These are phyloP conservation scores for Argynnis bischoffii DNA, from an alignment of 2,888 invertebrate genomes.

Conservation along the genomic window DNA sequence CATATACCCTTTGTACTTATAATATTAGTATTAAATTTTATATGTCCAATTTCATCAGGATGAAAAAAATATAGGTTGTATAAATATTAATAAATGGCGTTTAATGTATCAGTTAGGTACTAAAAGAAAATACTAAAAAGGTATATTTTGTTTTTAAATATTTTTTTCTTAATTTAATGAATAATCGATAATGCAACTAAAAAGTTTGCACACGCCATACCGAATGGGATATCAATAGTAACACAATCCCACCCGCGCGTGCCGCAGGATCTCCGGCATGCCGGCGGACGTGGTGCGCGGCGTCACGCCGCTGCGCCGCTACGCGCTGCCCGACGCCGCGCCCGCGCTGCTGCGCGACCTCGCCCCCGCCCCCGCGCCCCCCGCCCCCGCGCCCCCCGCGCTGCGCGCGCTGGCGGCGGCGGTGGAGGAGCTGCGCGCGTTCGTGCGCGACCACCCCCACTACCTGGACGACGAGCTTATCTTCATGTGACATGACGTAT, in stretches of 20 bases:
- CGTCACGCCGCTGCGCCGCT: constrained; percentile 63
- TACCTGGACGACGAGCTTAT: constrained; percentile 59
- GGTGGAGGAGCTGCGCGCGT: constrained; percentile 23
- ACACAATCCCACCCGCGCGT: background rate
- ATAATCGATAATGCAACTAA: no score
- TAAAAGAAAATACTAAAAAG: no score
- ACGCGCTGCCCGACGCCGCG: constrained; percentile 58
- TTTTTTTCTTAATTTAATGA: no score
- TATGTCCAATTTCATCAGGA: no score
- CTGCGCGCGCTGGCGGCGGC: constrained; percentile 11
- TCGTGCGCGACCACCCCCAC: constrained; percentile 48
- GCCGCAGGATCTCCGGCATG: constrained; percentile 48
- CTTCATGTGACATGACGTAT: constrained; percentile 29
- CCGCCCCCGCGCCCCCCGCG: constrained; percentile 13
- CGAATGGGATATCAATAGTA: background rate
- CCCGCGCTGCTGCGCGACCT: constrained; percentile 50
- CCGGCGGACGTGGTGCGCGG: constrained; percentile 52
- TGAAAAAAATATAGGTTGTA: no score
- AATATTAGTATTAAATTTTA: no score
- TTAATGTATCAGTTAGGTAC: no score
- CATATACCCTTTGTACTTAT: no score
- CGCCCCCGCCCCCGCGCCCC: constrained; percentile 26
- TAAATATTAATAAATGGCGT: no score
- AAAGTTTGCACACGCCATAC: no score
- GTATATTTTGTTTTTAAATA: no score